Evolutionary conservation across 1,140 invertebrate genomes (phyloP), one percentile per base, ranked within the genome.

Genomic region (Planococcus citri): DNA sequence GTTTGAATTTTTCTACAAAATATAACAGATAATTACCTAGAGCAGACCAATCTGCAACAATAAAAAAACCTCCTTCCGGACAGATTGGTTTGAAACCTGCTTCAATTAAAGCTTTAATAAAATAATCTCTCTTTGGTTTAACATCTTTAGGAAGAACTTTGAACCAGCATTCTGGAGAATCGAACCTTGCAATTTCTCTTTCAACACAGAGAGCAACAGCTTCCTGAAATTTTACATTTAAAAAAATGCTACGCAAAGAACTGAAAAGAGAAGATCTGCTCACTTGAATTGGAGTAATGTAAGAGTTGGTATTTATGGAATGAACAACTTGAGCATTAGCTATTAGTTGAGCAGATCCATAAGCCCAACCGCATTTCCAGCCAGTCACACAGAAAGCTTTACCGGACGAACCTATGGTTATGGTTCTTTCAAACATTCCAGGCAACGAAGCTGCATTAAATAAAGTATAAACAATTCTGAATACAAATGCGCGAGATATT

Each of bases 301-400:
- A 92, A 0, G 91, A 94, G 76, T 97, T 97, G 0, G 95, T 87
- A 74, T 86, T 89, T 80, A 97, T 97, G 79, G 98, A 94, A 80
- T 98, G 95, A 12, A 97, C 86, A 68, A 91, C 84, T 78, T 91
- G 87, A 25, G 95, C 78, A 74, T 95, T 91, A 22, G 80, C 78
- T 71, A 98, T 86, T 1, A 97, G 80, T 73, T 86, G 80, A 6
- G 84, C 82, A 1, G 93, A 91, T 1, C 90, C 93, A 78, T 98
- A 92, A 0, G 91, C 91, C 96, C 96, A 99, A 20, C 95, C 95
- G 4, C 87, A 85, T 82, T 95, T 96, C 94, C 94, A 96, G 1
- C 97, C 97, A 8, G 97, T 99, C 1, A 94, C 92, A 73, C 92
- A 94, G 79, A 98, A 98, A 0, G 94, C 95, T 82, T 98, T 98